These are phyloP conservation scores for Hirtodrosophila histrioides DNA, from an alignment of 2,888 invertebrate species.

Conservation along the genomic window DNA sequence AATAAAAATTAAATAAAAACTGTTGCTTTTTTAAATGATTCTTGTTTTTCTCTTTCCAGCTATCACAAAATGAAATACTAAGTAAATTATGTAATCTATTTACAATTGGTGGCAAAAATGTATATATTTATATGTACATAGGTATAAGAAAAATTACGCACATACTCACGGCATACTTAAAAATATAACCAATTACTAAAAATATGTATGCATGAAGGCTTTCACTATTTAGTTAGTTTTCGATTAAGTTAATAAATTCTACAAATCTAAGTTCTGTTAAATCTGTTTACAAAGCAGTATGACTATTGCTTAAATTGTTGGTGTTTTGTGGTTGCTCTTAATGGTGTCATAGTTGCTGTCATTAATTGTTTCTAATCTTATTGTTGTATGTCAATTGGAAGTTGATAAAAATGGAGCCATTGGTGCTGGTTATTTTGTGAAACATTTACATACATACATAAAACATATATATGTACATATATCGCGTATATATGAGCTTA, in stretches of 20 bases:
- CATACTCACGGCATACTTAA: constrained; percentile 7
- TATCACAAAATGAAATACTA: constrained; percentile 63
- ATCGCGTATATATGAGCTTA: constrained; percentile 23
- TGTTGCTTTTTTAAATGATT: constrained; percentile 14
- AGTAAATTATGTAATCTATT: constrained; percentile 46
- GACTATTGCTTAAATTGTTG: constrained; percentile 49
- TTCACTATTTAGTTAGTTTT: constrained; percentile 17
- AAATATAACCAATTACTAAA: constrained; percentile 4
- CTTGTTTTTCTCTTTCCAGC: constrained; percentile 27
- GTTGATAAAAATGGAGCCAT: constrained; percentile 46
- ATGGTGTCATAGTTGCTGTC: constrained; percentile 17
- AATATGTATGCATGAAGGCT: constrained; percentile 7
- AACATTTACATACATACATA: constrained; percentile 17
- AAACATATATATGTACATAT: constrained; percentile 7
- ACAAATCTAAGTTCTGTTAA: constrained; percentile 41
- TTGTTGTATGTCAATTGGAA: constrained; percentile 62
- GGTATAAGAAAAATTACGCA: constrained; percentile 10
- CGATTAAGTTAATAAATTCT: constrained; percentile 22
- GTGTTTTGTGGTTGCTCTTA: constrained; percentile 28
- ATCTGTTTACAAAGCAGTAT: constrained; percentile 34
- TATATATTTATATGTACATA: constrained; percentile 9
- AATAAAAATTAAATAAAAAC: constrained; percentile 12
- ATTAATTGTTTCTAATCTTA: constrained; percentile 26
- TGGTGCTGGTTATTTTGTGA: constrained; percentile 22
- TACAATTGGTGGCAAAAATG: constrained; percentile 44